Evolutionary conservation across 2,888 invertebrate species (phyloP), one percentile per base, ranked within the genome.

Genomic region (Rhagium mordax): DNA sequence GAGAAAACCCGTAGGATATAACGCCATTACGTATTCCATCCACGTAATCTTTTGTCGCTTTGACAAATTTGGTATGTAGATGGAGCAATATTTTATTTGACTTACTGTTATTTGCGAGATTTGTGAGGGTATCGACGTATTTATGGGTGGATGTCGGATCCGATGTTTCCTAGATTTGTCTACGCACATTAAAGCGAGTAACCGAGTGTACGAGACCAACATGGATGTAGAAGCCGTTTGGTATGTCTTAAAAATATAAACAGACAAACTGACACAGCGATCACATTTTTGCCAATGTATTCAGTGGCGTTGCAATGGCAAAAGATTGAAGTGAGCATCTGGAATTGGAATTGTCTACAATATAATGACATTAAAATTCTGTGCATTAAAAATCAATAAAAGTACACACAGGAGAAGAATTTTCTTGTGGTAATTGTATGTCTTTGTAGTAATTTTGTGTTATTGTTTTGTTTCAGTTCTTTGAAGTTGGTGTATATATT

Each of bases 401-500:
- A 53, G 24, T 21, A 20, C 20, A 21, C 10, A 21, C 10, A 3
- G n/a, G n/a, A n/a, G n/a, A 2, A 41, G n/a, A 3, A 41, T 41
- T n/a, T 41, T 41, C 41, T n/a, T 10, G 2, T 41, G 4, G 15
- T 41, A 41, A 41, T 41, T 4, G 13, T n/a, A 3, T n/a, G 41
- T 41, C 7, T n/a, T 57, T 15, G n/a, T 51, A 41, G 15, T 41
- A 41, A 41, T 41, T 4, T 41, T n/a, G 2, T n/a, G 41, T 41
- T 3, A n/a, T 57, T 15, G n/a, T 51, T 66, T 13, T 71, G 71
- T 89, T 92, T 87, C 91, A 97, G 96, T 89, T 96, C 96, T 79
- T 91, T 98, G 81, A 98, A 98, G 89, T 91, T 98, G 86, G 98
- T 98, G 83, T 98, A 98, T 90, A 98, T 98, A 88, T 98, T 98